A percentile compares a stretch with the other conserved stretches of the same genome.
These are phyloP conservation scores for Catostomus latipinnis DNA, from an alignment of 2,797 vertebrate species.

Conservation along the genomic window DNA sequence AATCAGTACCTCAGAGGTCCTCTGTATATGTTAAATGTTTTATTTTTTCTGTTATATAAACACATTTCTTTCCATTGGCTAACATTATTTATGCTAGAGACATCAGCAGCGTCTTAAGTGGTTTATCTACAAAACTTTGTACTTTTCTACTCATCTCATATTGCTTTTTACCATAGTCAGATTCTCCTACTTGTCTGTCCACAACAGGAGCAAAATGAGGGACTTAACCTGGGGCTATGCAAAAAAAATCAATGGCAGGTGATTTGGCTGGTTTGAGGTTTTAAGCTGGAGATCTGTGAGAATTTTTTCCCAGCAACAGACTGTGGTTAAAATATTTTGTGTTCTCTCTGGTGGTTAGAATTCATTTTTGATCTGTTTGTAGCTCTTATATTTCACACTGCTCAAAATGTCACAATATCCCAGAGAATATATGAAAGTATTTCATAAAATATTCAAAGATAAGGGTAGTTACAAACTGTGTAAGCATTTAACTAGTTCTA, in stretches of 20 bases:
- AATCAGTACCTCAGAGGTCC: constrained; percentile 63
- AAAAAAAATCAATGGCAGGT: constrained; percentile 69
- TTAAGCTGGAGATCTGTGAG: constrained; percentile 5
- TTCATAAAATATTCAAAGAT: background rate
- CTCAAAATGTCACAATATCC: background rate
- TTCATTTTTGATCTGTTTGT: background rate
- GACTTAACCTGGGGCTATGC: constrained; percentile 90
- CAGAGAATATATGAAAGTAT: background rate
- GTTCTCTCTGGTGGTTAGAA: background rate
- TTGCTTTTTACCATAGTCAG: constrained; percentile 86
- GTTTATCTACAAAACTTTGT: constrained; percentile 87
- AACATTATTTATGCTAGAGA: constrained; percentile 81
- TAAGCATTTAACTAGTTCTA: background rate
- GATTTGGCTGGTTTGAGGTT: constrained; percentile 27
- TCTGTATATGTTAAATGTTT: constrained; percentile 83
- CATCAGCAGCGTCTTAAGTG: constrained; percentile 86
- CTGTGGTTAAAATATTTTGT: constrained; percentile 3
- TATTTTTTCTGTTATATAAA: constrained; percentile 82
- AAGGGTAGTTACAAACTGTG: background rate
- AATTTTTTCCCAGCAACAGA: background rate
- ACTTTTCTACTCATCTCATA: constrained; percentile 88
- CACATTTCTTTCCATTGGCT: constrained; percentile 88
- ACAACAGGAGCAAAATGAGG: constrained; percentile 82
- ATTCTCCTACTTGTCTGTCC: constrained; percentile 87
- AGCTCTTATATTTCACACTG: background rate